phyloP scores from a whole-genome alignment of 1,140 invertebrate genomes.

The Drosophila sulfurigaster region DNA sequence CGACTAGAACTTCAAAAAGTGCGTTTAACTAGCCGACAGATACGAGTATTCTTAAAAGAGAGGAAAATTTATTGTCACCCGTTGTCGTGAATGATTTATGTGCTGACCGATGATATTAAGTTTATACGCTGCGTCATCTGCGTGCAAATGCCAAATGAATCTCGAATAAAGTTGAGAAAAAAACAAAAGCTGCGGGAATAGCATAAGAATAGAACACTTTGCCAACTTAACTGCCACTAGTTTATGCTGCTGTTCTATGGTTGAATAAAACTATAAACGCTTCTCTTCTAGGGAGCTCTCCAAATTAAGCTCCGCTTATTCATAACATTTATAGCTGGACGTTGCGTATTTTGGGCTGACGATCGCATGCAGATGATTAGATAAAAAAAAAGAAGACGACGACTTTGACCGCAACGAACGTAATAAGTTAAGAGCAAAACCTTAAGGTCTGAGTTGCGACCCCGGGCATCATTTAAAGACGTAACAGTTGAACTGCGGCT shows the following conservation, averaged over 20 bases:
- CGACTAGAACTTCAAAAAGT: slow-evolving; percentile 20
- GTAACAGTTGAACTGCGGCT: slow-evolving; percentile 43
- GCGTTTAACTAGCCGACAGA: slow-evolving; percentile 29
- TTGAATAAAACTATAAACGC: slow-evolving; percentile 79
- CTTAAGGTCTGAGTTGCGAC: slow-evolving; percentile 20
- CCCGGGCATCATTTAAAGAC: slow-evolving; percentile 42
- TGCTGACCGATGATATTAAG: slow-evolving; percentile 26
- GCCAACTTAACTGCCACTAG: slow-evolving; percentile 68
- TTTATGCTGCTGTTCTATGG: slow-evolving; percentile 56
- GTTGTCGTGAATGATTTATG: slow-evolving; percentile 71
- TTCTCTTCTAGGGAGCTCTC: slow-evolving; percentile 39
- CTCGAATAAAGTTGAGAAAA: slow-evolving; percentile 16
- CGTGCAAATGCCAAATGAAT: slow-evolving; percentile 21
- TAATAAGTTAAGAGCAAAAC: slow-evolving; percentile 33
- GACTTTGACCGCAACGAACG: slow-evolving; percentile 75
- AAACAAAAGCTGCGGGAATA: slow-evolving; percentile 22
- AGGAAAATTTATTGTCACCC: slow-evolving; percentile 62
- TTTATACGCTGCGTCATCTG: slow-evolving; percentile 12
- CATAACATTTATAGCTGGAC: slow-evolving; percentile 71
- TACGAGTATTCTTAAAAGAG: slow-evolving; percentile 13
- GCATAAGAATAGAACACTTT: slow-evolving; percentile 61
- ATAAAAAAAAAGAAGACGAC: slow-evolving; percentile 46
- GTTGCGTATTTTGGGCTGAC: slow-evolving; percentile 13
- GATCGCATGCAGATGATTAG: slow-evolving; percentile 73
- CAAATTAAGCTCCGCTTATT: slow-evolving; percentile 70